A percentile compares a stretch with the other conserved stretches of the same genome.
Evolutionary conservation across 1,140 invertebrate genomes (phyloP).

Genomic region (Frieseomelitta varia): DNA sequence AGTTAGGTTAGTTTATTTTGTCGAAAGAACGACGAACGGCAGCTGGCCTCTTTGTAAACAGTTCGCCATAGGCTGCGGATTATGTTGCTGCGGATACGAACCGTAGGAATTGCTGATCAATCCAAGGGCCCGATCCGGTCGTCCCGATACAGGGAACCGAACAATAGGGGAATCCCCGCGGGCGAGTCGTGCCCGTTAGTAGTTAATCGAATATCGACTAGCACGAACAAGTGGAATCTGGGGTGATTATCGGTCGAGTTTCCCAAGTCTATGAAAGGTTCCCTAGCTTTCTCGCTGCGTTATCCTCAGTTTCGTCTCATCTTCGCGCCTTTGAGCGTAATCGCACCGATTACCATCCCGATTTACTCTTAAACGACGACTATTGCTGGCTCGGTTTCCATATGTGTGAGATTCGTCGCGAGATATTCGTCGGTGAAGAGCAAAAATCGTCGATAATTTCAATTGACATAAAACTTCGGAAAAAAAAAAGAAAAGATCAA

Average conservation of each 20-base stretch:
- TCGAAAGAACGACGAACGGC: not conserved
- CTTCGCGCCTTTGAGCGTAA: not conserved
- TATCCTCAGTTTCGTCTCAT: not conserved
- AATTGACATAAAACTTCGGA: no score
- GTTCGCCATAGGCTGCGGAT: no score
- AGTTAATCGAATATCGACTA: conserved; percentile 62
- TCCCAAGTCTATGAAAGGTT: conserved; percentile 6
- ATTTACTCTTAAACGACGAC: not conserved
- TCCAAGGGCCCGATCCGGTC: not conserved
- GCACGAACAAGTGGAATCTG: conserved; percentile 44
- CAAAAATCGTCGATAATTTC: no score
- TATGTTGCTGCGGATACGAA: not conserved
- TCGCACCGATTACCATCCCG: not conserved
- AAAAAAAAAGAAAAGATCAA: no score
- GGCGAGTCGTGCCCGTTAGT: conserved; percentile 41
- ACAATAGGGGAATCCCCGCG: conserved; percentile 53
- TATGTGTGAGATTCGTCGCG: no score
- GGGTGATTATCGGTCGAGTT: conserved; percentile 42
- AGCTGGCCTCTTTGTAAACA: not conserved
- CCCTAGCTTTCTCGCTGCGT: not conserved
- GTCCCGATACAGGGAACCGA: conserved; percentile 14
- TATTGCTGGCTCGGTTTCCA: no score
- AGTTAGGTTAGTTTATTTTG: no score
- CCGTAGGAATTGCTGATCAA: not conserved
- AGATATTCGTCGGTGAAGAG: no score